These are phyloP conservation scores for Elephantulus edwardii DNA, from an alignment of 2,113 vertebrate genomes.

Conservation along the genomic window DNA sequence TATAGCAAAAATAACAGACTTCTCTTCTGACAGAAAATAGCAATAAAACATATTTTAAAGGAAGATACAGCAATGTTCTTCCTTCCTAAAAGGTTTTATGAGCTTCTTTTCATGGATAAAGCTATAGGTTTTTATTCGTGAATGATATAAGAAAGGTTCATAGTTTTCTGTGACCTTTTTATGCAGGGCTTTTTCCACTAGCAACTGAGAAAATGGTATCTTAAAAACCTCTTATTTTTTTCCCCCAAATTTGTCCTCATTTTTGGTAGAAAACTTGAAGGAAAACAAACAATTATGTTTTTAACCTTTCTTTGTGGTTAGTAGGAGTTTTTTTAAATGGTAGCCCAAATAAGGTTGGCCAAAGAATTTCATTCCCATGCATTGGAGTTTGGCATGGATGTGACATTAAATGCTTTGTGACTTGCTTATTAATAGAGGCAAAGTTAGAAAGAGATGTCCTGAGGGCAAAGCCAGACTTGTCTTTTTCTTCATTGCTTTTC, in stretches of 20 bases:
- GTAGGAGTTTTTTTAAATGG: constrained; percentile 38
- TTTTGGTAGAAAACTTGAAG: constrained; percentile 54
- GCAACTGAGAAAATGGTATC: constrained; percentile 61
- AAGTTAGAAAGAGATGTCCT: constrained; percentile 7
- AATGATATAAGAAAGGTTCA: constrained; percentile 59
- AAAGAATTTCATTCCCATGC: constrained; percentile 33
- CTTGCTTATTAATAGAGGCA: constrained; percentile 46
- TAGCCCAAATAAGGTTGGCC: not conserved
- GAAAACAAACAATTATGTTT: constrained; percentile 73
- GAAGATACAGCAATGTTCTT: not conserved
- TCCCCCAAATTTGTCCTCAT: constrained; percentile 37
- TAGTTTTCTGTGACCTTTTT: constrained; percentile 74
- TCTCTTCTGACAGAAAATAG: constrained; percentile 24
- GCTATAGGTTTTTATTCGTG: constrained; percentile 46
- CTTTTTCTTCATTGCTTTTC: constrained; percentile 4
- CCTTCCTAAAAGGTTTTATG: constrained; percentile 27
- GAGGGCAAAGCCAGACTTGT: constrained; percentile 20
- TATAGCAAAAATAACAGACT: not conserved
- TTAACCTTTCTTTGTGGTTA: constrained; percentile 81
- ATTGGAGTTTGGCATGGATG: not conserved
- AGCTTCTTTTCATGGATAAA: constrained; percentile 60
- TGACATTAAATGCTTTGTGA: constrained; percentile 5
- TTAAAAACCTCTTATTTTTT: constrained; percentile 35
- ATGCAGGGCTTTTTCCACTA: constrained; percentile 71
- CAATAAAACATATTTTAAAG: constrained; percentile 38